Base-by-base conservation (phyloP, 2,888 invertebrate genomes). In the Microchrysa polita region DNA sequence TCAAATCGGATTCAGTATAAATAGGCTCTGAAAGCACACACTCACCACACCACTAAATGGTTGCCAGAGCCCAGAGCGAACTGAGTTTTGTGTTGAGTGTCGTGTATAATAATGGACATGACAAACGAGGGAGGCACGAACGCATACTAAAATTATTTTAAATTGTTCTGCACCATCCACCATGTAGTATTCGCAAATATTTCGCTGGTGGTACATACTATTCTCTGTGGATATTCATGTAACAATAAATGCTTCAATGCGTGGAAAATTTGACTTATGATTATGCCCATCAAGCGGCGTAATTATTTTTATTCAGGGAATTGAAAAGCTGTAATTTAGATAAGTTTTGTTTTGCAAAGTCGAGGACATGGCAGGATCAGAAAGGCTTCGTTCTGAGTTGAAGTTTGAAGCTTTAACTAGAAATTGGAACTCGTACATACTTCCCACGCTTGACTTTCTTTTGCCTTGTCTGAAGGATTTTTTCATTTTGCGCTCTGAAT, bases 121-220 rank as follows among this genome's bases (percentile, higher is more conserved):
- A 69, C 55, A 69, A 69, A 69, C 52, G 69, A 69, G 69, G 69
- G 57, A 57, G 57, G 42, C 69, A 69, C 55, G 55, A 55, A 69
- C 22, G 55, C 55, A 40, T 69, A 69, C 40, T 42, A 40, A 69
- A 69, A 69, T 69, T 69, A 69, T 69, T 69, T 69, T 69, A 69
- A 69, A 69, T 69, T 69, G 69, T 55, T 69, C 20, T 55, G 55
- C 40, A 40, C 57, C 48, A 65, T 48, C 42, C 44, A 20, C 20
- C n/a, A 42, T 16, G 63, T 18, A 42, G 18, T 55, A 18, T 20
- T 5, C 18, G 1, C 55, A 2, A 12, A 34, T 65, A 34, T 40
- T 5, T 61, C 12, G 61, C 23, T 52, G 59, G 20, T 22, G 59
- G 10, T n/a, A n/a, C n/a, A n/a, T n/a, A 14, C 23, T 59, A 18